Percentiles rank a stretch among this genome's conserved stretches.
Conservation (phyloP, 92 coral and sea anemone genomes). For the Heteractis magnifica region DNA sequence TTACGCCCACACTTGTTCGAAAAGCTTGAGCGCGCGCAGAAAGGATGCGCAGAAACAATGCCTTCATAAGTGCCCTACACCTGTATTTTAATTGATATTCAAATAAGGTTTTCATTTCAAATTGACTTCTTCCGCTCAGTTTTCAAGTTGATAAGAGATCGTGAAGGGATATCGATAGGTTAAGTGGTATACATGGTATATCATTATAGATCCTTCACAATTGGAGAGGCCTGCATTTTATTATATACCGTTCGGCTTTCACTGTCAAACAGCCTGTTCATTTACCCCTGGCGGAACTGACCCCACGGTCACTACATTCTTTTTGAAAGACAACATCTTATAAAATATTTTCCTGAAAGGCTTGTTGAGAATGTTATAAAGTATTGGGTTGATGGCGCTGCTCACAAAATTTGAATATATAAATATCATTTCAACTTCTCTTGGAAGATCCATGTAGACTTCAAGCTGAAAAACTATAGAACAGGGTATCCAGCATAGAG, state of each 20-base stretch:
- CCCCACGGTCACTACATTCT: background rate
- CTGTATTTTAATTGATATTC: too few relatives aligned
- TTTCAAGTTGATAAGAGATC: too few relatives aligned
- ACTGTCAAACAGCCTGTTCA: too few relatives aligned
- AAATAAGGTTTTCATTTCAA: too few relatives aligned
- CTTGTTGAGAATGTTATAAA: slow-evolving; percentile 19
- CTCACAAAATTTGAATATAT: background rate
- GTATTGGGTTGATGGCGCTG: slow-evolving; percentile 31
- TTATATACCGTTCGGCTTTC: too few relatives aligned
- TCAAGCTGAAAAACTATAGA: slow-evolving; percentile 8
- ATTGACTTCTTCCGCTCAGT: too few relatives aligned
- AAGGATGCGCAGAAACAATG: too few relatives aligned
- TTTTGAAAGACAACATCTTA: background rate
- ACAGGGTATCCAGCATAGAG: slow-evolving; percentile 23
- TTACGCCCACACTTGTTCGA: too few relatives aligned
- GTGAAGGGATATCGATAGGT: too few relatives aligned
- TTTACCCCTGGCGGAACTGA: background rate
- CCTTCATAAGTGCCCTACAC: too few relatives aligned
- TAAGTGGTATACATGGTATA: too few relatives aligned
- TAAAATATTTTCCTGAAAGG: slow-evolving; percentile 18
- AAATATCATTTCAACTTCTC: slow-evolving; percentile 11
- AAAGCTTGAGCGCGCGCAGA: too few relatives aligned
- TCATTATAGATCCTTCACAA: background rate
- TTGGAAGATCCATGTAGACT: slow-evolving; percentile 19
- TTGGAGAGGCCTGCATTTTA: background rate